phyloP scores from a whole-genome alignment of 1,140 invertebrate species.

The Megalonaias nervosa region DNA sequence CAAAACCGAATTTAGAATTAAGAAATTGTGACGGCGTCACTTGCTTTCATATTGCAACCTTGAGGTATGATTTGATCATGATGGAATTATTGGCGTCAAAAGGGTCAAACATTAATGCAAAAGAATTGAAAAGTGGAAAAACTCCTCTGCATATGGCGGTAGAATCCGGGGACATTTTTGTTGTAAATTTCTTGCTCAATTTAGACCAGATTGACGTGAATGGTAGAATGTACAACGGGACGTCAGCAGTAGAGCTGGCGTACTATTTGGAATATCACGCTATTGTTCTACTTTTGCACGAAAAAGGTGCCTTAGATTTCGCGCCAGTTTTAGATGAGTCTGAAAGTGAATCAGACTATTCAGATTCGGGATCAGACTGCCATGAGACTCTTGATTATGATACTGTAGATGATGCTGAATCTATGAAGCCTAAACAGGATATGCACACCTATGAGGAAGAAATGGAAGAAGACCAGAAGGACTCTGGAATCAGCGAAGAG shows the following conservation, averaged over 20 bases:
- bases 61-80: constrained; percentile 31
- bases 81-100: constrained; percentile 34
- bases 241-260: constrained; percentile 30
- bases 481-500: too few relatives aligned
- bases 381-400: too few relatives aligned
- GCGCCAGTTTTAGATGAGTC: too few relatives aligned
- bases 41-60: constrained; percentile 71
- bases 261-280: too few relatives aligned
- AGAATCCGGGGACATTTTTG: not conserved
- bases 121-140: constrained; percentile 21
- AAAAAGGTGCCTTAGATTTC: too few relatives aligned
- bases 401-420: too few relatives aligned
- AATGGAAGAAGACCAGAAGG: too few relatives aligned
- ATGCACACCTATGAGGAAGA: too few relatives aligned
- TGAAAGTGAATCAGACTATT: too few relatives aligned
- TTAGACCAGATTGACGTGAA: constrained; percentile 18
- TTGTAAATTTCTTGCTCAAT: constrained; percentile 14
- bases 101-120: constrained; percentile 80
- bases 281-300: too few relatives aligned
- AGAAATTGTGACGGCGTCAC: constrained; percentile 86
- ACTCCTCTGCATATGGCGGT: constrained; percentile 22
- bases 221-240: constrained; percentile 14
- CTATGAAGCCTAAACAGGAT: too few relatives aligned
- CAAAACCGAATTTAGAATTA: constrained; percentile 77
- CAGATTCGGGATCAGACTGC: too few relatives aligned